Evolutionary conservation across 2,797 vertebrate species (phyloP).

Genomic region (Ctenosaura bakeri): DNA sequence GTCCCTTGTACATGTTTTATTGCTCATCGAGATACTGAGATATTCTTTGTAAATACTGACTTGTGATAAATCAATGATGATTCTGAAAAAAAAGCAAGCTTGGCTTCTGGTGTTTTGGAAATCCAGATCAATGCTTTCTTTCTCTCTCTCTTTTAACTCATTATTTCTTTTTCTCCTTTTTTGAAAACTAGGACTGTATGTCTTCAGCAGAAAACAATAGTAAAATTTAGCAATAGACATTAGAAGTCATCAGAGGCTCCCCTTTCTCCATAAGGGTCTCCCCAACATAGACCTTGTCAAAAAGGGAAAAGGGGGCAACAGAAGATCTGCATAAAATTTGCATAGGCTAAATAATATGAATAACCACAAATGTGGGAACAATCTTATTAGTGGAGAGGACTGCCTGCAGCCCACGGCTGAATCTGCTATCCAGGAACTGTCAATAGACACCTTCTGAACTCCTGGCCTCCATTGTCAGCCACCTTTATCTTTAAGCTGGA

Average conservation of each 20-base stretch:
- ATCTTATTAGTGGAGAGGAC: background rate
- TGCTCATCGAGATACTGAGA: background rate
- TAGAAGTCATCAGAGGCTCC: background rate
- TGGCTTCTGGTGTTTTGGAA: too few species aligned
- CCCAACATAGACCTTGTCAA: background rate
- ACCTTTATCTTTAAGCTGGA: background rate
- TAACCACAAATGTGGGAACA: background rate
- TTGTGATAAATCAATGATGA: background rate
- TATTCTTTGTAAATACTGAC: conserved; percentile 24
- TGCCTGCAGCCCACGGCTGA: too few species aligned
- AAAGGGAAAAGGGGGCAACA: background rate
- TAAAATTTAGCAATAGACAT: background rate
- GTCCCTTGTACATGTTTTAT: background rate
- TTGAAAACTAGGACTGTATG: background rate
- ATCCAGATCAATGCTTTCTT: background rate
- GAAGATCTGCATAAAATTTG: background rate
- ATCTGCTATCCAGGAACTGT: background rate
- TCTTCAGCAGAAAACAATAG: background rate
- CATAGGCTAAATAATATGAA: background rate
- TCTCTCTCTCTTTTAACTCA: background rate
- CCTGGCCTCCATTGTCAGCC: too few species aligned
- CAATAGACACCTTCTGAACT: too few species aligned
- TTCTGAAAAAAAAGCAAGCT: conserved; percentile 2
- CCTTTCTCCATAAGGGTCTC: too few species aligned
- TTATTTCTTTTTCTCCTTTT: background rate